A percentile compares a stretch with the other conserved stretches of the same genome.
Conservation (phyloP, 2,797 vertebrate genomes). For the Peromyscus attwateri region DNA sequence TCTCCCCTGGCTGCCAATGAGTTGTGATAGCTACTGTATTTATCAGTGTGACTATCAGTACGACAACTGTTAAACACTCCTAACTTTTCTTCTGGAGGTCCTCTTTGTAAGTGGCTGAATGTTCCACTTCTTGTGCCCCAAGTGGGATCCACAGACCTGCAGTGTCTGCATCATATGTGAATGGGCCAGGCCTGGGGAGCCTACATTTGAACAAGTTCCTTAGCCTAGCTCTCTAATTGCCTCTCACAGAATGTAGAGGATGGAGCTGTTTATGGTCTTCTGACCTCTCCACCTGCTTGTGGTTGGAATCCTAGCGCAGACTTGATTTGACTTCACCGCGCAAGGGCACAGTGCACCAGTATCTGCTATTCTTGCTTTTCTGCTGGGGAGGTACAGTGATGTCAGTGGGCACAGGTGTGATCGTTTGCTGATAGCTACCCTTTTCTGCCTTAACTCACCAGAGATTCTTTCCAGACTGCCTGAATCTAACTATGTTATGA, state of each 20-base stretch:
- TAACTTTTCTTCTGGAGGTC: neutral
- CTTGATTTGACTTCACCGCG: neutral
- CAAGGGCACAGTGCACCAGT: neutral
- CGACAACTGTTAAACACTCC: too few relatives aligned
- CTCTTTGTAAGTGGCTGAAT: neutral
- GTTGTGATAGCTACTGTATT: fast-evolving
- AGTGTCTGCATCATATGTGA: neutral
- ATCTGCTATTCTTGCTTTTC: neutral
- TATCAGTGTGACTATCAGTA: fast-evolving
- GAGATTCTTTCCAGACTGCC: neutral
- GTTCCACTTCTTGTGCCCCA: neutral
- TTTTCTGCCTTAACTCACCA: neutral
- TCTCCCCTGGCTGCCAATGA: neutral
- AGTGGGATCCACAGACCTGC: neutral
- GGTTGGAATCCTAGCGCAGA: neutral
- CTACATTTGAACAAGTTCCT: neutral
- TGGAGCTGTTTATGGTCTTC: neutral
- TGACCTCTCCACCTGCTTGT: neutral
- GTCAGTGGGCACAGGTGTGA: neutral
- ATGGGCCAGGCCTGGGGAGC: neutral
- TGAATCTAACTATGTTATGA: neutral
- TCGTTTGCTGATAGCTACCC: neutral
- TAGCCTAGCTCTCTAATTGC: neutral
- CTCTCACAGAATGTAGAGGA: neutral
- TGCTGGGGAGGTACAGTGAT: neutral